Evolutionary conservation across 2,113 vertebrate genomes (phyloP).

Genomic region (Grallaria varia): DNA sequence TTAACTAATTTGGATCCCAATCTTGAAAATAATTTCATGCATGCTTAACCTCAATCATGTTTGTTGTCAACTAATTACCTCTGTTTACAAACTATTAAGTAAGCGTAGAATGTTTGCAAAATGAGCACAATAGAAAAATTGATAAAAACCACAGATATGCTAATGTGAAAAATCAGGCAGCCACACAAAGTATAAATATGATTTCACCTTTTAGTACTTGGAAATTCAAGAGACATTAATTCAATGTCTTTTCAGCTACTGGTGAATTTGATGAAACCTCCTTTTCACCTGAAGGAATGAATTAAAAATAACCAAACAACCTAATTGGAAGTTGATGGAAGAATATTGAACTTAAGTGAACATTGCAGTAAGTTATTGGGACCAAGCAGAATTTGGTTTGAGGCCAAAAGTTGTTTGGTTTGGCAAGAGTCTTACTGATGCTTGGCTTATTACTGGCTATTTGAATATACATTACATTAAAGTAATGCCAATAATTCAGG

Average conservation of each 20-base stretch:
- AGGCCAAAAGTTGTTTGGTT: constrained; percentile 12
- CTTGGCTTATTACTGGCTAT: constrained; percentile 11
- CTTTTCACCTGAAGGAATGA: constrained; percentile 15
- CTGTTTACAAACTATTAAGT: constrained; percentile 39
- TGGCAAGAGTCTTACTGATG: not conserved
- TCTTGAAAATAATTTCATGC: constrained; percentile 47
- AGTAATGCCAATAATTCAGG: not conserved
- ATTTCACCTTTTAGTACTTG: not conserved
- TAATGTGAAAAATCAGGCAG: not conserved
- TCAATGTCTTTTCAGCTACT: not conserved
- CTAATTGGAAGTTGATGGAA: not conserved
- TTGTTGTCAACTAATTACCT: constrained; percentile 44
- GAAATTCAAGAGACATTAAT: not conserved
- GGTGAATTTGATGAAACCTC: not conserved
- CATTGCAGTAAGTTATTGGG: not conserved
- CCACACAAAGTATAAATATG: not conserved
- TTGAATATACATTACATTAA: not conserved
- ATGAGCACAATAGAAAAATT: constrained; percentile 14
- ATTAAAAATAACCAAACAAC: not conserved
- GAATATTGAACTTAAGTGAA: not conserved
- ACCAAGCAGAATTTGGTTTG: not conserved
- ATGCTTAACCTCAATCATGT: not conserved
- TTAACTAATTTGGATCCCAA: constrained; percentile 13
- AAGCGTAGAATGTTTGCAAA: not conserved
- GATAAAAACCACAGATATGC: not conserved